Evolutionary conservation across 2,113 vertebrate genomes (phyloP).

Genomic region (Dromaius novaehollandiae): DNA sequence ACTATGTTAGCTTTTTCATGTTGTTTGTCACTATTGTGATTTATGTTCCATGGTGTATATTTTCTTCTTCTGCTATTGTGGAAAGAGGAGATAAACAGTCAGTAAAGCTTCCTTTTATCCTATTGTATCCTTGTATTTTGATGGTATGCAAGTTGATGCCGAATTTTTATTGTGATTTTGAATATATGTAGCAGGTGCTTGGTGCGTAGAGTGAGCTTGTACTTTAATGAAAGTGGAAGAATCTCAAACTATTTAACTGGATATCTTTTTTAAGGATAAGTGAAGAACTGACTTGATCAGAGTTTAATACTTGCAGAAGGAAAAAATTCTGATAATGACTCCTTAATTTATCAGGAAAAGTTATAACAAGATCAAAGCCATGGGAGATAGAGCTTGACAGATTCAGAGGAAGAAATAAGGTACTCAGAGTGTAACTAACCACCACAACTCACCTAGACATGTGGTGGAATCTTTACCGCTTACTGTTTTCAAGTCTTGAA

Average conservation of each 20-base stretch:
- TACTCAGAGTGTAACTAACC: conserved; percentile 29
- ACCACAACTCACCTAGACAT: not conserved
- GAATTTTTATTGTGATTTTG: not conserved
- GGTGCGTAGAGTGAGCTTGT: not conserved
- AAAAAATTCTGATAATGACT: conserved; percentile 48
- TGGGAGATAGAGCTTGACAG: conserved; percentile 33
- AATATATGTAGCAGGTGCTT: conserved; percentile 6
- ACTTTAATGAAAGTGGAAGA: conserved; percentile 21
- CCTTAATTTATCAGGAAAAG: conserved; percentile 57
- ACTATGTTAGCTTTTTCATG: not conserved
- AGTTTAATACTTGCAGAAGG: conserved; percentile 9
- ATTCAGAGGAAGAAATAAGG: conserved; percentile 42
- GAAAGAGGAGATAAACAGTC: not conserved
- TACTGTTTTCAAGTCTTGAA: not conserved
- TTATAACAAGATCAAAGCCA: conserved; percentile 9
- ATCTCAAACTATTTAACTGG: conserved; percentile 41
- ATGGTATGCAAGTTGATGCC: not conserved
- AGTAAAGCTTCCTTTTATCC: not conserved
- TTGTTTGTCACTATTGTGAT: not conserved
- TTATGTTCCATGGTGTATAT: not conserved
- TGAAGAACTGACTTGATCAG: conserved; percentile 38
- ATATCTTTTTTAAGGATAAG: not conserved
- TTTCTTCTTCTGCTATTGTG: not conserved
- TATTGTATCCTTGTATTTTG: not conserved
- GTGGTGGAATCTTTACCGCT: not conserved